Conservation (phyloP, 2,888 invertebrate species). For the Netelia inedita region DNA sequence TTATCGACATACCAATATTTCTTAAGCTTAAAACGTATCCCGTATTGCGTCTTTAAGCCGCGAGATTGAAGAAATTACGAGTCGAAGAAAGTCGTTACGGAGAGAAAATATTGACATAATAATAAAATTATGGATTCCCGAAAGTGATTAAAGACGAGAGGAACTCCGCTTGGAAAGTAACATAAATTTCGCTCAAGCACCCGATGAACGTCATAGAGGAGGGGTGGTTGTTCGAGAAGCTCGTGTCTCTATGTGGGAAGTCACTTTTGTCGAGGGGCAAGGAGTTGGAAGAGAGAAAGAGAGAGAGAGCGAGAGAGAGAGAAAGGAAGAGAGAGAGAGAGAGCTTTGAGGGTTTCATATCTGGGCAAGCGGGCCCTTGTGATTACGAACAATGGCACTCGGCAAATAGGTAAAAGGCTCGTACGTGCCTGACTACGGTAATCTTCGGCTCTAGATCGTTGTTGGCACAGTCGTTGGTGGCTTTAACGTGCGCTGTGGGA, state of each 20-base stretch:
- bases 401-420: constrained; percentile 64
- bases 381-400: constrained; percentile 65
- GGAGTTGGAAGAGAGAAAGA: background rate
- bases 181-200: constrained; percentile 38
- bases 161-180: constrained; percentile 12
- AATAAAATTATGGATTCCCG: background rate
- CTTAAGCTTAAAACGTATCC: background rate
- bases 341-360: constrained; percentile 56
- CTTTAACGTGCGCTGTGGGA: constrained; percentile 20
- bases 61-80: background rate
- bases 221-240: constrained; percentile 28
- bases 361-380: constrained; percentile 39
- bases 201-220: background rate
- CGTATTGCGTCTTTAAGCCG: background rate
- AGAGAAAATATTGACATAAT: constrained; percentile 5
- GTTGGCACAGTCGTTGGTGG: constrained; percentile 18
- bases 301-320: no score
- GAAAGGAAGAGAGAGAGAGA: background rate
- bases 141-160: constrained; percentile 2
- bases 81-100: background rate
- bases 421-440: constrained; percentile 53
- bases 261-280: constrained; percentile 23
- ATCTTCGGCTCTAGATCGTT: constrained; percentile 49
- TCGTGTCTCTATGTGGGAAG: constrained; percentile 8
- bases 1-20: background rate